Evolutionary conservation across 2,797 vertebrate species (phyloP).

Genomic region (Xenopus petersii): DNA sequence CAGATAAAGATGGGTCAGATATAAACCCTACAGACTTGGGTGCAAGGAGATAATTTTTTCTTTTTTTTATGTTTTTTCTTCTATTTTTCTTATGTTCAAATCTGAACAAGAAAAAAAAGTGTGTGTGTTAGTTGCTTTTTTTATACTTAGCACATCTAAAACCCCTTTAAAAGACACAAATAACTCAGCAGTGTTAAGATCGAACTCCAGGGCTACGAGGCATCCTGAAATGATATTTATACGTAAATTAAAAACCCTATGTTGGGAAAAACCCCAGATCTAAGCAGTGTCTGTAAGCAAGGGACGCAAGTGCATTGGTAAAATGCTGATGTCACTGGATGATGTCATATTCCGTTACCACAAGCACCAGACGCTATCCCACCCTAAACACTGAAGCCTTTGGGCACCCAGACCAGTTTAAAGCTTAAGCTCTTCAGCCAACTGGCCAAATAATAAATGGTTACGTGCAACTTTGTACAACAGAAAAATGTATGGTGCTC

Average conservation of each 20-base stretch:
- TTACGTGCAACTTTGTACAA: too few species aligned
- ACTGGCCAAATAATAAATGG: too few species aligned
- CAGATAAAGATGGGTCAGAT: slow-evolving; percentile 56
- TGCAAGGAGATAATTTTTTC: slow-evolving; percentile 30
- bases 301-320: not conserved
- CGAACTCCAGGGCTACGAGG: slow-evolving; percentile 11
- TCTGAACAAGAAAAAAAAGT: slow-evolving; percentile 49
- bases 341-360: not conserved
- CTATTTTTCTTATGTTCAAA: slow-evolving; percentile 48
- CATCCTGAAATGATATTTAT: not conserved
- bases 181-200: slow-evolving; percentile 14
- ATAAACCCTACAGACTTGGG: slow-evolving; percentile 48
- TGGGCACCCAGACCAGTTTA: not conserved
- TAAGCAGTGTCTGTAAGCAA: not conserved
- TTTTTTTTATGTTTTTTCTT: not conserved
- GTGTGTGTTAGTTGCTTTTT: slow-evolving; percentile 47
- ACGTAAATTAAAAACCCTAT: not conserved
- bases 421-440: not conserved
- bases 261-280: slow-evolving; percentile 1
- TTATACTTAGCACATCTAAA: slow-evolving; percentile 57
- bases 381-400: not conserved
- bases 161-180: slow-evolving; percentile 29
- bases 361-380: not conserved
- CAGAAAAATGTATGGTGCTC: too few species aligned
- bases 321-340: not conserved